Base-by-base conservation (phyloP, 1,140 invertebrate species). In the Hetaerina americana region DNA sequence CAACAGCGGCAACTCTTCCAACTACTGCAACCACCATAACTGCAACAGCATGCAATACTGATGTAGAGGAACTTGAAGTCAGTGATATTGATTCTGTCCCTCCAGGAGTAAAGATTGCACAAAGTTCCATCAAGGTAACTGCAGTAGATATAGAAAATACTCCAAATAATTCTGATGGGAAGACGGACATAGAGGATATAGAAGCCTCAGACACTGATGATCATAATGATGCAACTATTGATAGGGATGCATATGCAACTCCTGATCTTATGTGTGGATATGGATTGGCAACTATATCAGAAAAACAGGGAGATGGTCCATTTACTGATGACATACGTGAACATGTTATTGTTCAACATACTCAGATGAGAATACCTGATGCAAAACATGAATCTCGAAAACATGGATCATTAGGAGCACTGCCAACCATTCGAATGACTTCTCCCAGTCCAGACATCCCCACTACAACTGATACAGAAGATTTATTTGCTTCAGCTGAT, bases 21-120 rank as follows among this genome's bases (percentile, higher is more conserved):
- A 1, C 40, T 18, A 10, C 10, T 5, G 40, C 10, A 5, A 12
- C 22, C 15, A 57, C 40, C 15, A n/a, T n/a, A 18, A 1, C 40
- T 18, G 10, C 10, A 5, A n/a, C 10, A 5, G 10, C 22, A 57
- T 18, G 15, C 15, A 66, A 74, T 10, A 86, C 85, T 24, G 85
- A 87, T 78, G 78, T 80, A 26, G 85, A 86, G 76, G 84, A 86
- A 73, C 75, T 87, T 71, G 80, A 81, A 27, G 71, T 85, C 0
- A 84, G 81, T 75, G 84, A 85, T 72, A 76, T 74, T 72, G 80
- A 79, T 18, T 57, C 40, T 10, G 15, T 57, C 15, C 8, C 40
- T 1, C 40, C 2, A 57, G 15, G 22, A 57, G 22, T 57, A n/a
- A 57, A 57, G 22, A 18, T 10, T 18, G 15, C 40, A 57, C 15